These are phyloP conservation scores for Etheostoma nigrum DNA, from an alignment of 2,797 vertebrate genomes.

Conservation along the genomic window DNA sequence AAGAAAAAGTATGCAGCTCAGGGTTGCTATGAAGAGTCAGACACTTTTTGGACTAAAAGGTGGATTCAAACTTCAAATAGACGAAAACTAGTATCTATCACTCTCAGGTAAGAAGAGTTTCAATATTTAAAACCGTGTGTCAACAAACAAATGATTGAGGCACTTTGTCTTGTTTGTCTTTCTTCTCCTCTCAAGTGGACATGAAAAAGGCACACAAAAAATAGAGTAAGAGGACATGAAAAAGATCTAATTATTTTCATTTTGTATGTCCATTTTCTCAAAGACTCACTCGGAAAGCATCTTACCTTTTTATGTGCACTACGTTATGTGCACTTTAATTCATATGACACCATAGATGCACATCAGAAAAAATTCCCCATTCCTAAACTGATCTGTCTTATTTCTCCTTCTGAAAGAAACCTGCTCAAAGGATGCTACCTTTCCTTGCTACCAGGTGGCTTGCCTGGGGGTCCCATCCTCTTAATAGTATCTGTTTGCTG, in stretches of 20 bases:
- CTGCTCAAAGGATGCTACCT: slow-evolving; percentile 28
- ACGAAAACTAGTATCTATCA: not conserved
- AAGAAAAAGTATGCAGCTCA: slow-evolving; percentile 4
- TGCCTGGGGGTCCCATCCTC: slow-evolving; percentile 6
- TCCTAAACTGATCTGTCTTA: slow-evolving; percentile 23
- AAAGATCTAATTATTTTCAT: slow-evolving; percentile 7
- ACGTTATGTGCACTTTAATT: not conserved
- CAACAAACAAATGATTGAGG: not conserved
- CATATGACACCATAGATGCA: slow-evolving; percentile 11
- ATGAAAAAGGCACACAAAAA: not conserved
- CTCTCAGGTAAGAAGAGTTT: not conserved
- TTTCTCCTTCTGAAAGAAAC: slow-evolving; percentile 35
- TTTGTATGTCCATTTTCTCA: not conserved
- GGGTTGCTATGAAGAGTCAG: slow-evolving; percentile 29
- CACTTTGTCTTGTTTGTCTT: not conserved
- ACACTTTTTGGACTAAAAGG: slow-evolving; percentile 12
- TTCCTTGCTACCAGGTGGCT: not conserved
- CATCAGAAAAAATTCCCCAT: slow-evolving; percentile 26
- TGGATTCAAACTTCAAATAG: slow-evolving; percentile 13
- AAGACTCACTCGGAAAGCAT: not conserved
- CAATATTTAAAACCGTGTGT: slow-evolving; percentile 7
- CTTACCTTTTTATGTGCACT: not conserved
- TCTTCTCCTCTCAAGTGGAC: not conserved
- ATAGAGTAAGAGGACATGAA: not conserved
- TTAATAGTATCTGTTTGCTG: slow-evolving; percentile 45